Evolutionary conservation across 2,888 invertebrate species (phyloP).

Genomic region (Actias luna): DNA sequence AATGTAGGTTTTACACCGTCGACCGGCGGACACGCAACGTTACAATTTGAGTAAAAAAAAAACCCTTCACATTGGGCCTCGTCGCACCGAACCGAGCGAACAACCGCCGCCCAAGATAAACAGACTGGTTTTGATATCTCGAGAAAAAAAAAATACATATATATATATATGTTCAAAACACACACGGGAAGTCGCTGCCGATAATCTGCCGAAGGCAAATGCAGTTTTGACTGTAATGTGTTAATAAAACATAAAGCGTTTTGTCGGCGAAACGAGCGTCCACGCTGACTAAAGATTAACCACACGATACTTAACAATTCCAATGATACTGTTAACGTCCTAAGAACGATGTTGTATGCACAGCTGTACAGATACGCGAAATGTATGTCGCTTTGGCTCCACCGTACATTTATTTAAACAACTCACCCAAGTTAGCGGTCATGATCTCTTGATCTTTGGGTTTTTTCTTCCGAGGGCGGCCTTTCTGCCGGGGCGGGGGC

Average conservation of each 20-base stretch:
- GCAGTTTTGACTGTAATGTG: slow-evolving; percentile 81
- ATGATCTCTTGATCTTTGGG: slow-evolving; percentile 94
- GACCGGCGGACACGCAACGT: background rate
- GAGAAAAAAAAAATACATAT: slow-evolving; percentile 59
- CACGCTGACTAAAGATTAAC: background rate
- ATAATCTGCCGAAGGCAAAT: slow-evolving; percentile 76
- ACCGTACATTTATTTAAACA: background rate
- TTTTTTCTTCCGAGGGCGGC: slow-evolving; percentile 95
- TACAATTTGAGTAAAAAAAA: background rate
- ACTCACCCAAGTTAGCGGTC: slow-evolving; percentile 92
- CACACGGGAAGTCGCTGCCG: slow-evolving; percentile 73
- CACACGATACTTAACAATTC: no score
- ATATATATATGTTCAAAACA: slow-evolving; percentile 38
- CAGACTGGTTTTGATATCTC: slow-evolving; percentile 74
- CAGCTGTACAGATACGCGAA: slow-evolving; percentile 8
- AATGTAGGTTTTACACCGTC: background rate
- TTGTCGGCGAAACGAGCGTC: slow-evolving; percentile 62
- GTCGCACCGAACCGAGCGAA: slow-evolving; percentile 34
- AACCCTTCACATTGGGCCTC: slow-evolving; percentile 34
- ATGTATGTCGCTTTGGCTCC: slow-evolving; percentile 25
- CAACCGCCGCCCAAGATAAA: slow-evolving; percentile 60
- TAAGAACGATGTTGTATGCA: background rate
- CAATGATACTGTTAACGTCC: background rate
- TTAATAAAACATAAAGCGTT: slow-evolving; percentile 79
- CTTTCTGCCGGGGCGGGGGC: slow-evolving; percentile 92